Percentiles rank a stretch among this genome's conserved stretches.
These are phyloP conservation scores for Drosophila auraria DNA, from an alignment of 1,140 invertebrate species.

Conservation along the genomic window DNA sequence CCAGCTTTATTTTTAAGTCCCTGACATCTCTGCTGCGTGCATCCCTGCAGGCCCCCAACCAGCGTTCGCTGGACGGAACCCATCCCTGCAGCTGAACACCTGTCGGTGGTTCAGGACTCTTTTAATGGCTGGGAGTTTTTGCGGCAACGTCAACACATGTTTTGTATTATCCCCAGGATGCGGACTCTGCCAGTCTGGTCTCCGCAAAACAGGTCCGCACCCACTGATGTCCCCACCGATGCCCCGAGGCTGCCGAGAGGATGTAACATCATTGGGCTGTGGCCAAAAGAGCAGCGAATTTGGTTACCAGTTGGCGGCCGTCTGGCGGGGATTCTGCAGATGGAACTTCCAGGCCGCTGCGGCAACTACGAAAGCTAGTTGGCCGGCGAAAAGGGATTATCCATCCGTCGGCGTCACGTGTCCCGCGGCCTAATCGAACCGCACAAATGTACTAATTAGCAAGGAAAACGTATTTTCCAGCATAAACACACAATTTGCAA, in stretches of 20 bases:
- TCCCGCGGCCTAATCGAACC: constrained; percentile 46
- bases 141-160: constrained; percentile 75
- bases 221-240: constrained; percentile 19
- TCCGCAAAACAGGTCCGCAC: constrained; percentile 20
- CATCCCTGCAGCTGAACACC: constrained; percentile 39
- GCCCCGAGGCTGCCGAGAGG: constrained; percentile 29
- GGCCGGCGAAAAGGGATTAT: constrained; percentile 37
- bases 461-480: constrained; percentile 56
- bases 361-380: constrained; percentile 41
- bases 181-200: constrained; percentile 24
- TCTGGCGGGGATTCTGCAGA: constrained; percentile 16
- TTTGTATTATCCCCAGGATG: constrained; percentile 52
- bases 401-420: constrained; percentile 40
- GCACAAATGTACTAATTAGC: constrained; percentile 62
- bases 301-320: constrained; percentile 18
- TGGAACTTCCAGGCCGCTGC: constrained; percentile 18
- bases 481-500: constrained; percentile 56
- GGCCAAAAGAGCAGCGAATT: constrained; percentile 44
- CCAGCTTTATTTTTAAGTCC: background rate
- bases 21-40: constrained; percentile 32
- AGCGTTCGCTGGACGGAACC: background rate
- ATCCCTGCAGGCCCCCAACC: constrained; percentile 9
- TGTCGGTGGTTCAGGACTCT: constrained; percentile 41
- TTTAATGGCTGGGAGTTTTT: constrained; percentile 46
- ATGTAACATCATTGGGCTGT: constrained; percentile 34